phyloP scores from a whole-genome alignment of 2,797 vertebrate genomes.

The Amblyopsis hoosieri region DNA sequence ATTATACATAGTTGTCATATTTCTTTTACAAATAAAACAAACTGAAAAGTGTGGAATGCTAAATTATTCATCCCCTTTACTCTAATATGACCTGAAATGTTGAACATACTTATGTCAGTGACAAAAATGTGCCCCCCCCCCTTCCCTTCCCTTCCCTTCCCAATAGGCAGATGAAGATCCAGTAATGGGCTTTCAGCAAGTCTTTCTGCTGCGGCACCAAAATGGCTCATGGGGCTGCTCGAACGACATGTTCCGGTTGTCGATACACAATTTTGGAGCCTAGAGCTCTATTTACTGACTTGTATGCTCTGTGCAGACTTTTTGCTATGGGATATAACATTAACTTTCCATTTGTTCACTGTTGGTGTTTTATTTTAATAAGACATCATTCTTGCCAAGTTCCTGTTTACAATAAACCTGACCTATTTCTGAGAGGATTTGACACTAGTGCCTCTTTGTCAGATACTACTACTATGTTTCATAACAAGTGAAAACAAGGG shows the following conservation, averaged over 20 bases:
- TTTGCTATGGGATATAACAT: slow-evolving; percentile 7
- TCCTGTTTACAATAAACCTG: slow-evolving; percentile 23
- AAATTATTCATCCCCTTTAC: no score
- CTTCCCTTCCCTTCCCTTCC: not conserved
- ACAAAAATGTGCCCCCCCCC: not conserved
- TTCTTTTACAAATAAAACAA: no score
- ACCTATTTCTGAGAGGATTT: slow-evolving; percentile 2
- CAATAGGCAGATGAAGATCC: slow-evolving; percentile 76
- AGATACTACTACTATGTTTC: not conserved
- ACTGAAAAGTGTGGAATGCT: no score
- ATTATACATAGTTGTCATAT: no score
- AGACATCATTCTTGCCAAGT: not conserved
- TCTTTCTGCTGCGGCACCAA: slow-evolving; percentile 78
- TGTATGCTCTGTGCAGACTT: not conserved
- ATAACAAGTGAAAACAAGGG: slow-evolving; percentile 23
- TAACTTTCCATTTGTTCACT: slow-evolving; percentile 14
- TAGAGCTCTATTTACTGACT: slow-evolving; percentile 34
- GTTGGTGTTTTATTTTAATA: slow-evolving; percentile 5
- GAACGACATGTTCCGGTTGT: slow-evolving; percentile 81
- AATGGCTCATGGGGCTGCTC: slow-evolving; percentile 77
- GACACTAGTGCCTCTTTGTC: slow-evolving; percentile 1
- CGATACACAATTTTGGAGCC: slow-evolving; percentile 78
- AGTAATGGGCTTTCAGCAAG: slow-evolving; percentile 82
- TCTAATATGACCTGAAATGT: no score
- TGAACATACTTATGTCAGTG: no score